These are phyloP conservation scores for Saxidomus purpurata DNA, from an alignment of 1,140 invertebrate species.

Conservation along the genomic window DNA sequence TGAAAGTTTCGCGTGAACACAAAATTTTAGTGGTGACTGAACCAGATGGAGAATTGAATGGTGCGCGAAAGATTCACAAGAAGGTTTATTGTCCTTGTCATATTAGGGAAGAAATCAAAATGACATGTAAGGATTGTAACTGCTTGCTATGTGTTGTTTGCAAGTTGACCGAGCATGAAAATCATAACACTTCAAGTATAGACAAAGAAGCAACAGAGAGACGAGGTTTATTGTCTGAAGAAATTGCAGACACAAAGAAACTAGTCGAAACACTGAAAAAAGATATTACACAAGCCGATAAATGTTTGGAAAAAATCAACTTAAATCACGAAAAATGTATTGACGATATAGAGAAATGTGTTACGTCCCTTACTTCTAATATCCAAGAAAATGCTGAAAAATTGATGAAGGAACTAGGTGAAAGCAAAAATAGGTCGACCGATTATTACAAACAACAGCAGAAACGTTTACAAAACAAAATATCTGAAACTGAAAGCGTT, in stretches of 20 bases:
- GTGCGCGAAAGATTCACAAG: neutral
- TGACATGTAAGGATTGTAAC: neutral
- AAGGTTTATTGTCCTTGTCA: neutral
- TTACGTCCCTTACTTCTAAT: neutral
- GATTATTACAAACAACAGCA: neutral
- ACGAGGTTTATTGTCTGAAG: neutral
- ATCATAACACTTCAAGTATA: neutral
- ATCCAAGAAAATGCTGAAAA: neutral
- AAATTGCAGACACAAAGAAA: neutral
- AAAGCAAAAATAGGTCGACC: neutral
- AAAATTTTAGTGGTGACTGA: neutral
- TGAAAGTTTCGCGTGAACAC: neutral
- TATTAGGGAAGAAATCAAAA: neutral
- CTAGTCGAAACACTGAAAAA: neutral
- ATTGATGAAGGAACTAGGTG: neutral
- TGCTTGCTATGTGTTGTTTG: neutral
- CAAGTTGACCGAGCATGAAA: slow-evolving; percentile 2
- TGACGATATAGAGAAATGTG: neutral
- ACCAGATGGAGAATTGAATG: no score
- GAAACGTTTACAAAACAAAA: neutral
- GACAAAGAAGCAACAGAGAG: neutral
- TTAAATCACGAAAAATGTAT: neutral
- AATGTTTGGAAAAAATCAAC: neutral
- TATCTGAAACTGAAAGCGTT: neutral
- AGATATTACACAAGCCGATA: neutral